Percentiles rank a stretch among this genome's conserved stretches.
These are phyloP conservation scores for Argya squamiceps DNA, from an alignment of 2,797 vertebrate species.

Conservation along the genomic window DNA sequence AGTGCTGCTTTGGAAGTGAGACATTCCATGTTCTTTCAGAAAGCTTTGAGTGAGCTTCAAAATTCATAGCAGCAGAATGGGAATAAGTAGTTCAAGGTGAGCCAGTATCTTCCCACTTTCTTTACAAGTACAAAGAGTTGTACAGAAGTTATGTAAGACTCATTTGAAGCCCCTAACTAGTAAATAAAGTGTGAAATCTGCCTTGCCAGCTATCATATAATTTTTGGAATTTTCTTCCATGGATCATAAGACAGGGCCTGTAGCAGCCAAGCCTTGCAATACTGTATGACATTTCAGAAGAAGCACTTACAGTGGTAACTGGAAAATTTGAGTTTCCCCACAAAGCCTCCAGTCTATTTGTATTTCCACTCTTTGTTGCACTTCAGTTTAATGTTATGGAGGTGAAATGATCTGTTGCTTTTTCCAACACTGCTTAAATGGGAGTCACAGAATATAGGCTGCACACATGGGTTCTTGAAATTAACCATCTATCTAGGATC, in stretches of 20 bases:
- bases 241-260: neutral
- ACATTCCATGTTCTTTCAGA: neutral
- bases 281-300: neutral
- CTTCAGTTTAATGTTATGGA: neutral
- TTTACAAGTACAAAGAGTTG: neutral
- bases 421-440: neutral
- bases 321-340: neutral
- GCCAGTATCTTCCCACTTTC: neutral
- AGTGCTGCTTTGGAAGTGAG: rapidly evolving
- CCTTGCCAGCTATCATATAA: neutral
- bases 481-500: neutral
- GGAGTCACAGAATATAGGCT: neutral
- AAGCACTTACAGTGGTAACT: neutral
- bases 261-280: neutral
- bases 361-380: neutral
- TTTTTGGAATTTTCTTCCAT: neutral
- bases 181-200: neutral
- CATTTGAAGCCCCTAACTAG: neutral
- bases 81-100: neutral
- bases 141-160: rapidly evolving
- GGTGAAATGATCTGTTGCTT: neutral
- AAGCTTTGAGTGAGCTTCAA: neutral
- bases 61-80: neutral
- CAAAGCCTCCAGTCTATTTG: neutral
- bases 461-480: neutral